A percentile compares a stretch with the other conserved stretches of the same genome.
Evolutionary conservation across 53 echinoderm and acorn worm species (phyloP).

Genomic region (Zoroaster sp.): DNA sequence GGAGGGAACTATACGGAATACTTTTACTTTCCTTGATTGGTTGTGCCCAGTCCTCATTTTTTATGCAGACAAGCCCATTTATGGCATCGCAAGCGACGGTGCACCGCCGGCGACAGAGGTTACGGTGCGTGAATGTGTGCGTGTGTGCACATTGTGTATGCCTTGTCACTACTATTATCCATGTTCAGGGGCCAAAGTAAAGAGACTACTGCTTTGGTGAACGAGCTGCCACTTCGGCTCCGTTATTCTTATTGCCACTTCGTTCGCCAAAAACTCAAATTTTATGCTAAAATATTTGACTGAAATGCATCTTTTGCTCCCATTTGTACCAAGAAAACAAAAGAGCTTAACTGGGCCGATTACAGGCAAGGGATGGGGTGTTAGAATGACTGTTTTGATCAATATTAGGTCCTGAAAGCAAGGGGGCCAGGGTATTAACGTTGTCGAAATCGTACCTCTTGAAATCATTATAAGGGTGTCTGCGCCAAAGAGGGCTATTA

Average conservation of each 20-base stretch:
- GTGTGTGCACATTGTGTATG: background rate
- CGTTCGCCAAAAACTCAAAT: background rate
- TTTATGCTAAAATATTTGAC: background rate
- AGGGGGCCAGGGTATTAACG: constrained; percentile 18
- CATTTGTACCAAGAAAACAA: background rate
- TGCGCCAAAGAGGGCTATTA: constrained; percentile 61
- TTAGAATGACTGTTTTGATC: background rate
- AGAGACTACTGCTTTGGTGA: constrained; percentile 46
- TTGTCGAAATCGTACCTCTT: constrained; percentile 41
- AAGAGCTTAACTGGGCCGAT: background rate
- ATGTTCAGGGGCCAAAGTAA: constrained; percentile 73
- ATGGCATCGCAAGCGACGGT: background rate
- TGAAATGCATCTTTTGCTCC: background rate
- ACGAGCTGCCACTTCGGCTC: constrained; percentile 18
- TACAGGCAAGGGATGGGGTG: background rate
- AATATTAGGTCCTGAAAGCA: background rate
- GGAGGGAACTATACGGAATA: background rate
- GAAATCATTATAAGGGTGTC: constrained; percentile 62
- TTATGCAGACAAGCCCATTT: background rate
- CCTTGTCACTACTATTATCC: background rate
- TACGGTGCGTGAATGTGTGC: background rate
- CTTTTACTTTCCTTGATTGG: background rate
- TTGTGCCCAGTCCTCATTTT: background rate
- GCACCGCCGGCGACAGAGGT: background rate
- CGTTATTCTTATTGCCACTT: constrained; percentile 28